Evolutionary conservation across 2,888 invertebrate genomes (phyloP).

Genomic region (Scrobipalpa costella): DNA sequence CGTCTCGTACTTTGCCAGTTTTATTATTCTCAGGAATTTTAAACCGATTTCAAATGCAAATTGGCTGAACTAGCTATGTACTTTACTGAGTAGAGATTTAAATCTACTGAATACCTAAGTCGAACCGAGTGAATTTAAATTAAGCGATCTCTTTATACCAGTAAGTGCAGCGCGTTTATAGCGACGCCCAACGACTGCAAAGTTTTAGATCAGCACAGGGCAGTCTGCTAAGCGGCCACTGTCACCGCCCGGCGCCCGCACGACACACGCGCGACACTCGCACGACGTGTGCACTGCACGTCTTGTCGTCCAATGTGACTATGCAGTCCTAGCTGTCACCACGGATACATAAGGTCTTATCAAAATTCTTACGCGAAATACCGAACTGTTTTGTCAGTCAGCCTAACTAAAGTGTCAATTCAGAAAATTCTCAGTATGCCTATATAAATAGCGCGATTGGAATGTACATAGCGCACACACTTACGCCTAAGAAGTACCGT

Average conservation of each 20-base stretch:
- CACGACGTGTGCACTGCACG: background rate
- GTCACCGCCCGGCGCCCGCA: too few relatives aligned
- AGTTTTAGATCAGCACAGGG: background rate
- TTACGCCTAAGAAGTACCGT: slow-evolving; percentile 62
- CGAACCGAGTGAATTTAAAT: slow-evolving; percentile 60
- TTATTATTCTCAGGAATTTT: slow-evolving; percentile 51
- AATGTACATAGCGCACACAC: slow-evolving; percentile 54
- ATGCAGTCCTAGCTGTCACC: too few relatives aligned
- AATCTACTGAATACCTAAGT: slow-evolving; percentile 54
- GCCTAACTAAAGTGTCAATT: slow-evolving; percentile 38
- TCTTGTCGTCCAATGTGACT: too few relatives aligned
- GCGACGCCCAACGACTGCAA: slow-evolving; percentile 53
- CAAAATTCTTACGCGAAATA: too few relatives aligned
- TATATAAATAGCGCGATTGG: slow-evolving; percentile 36
- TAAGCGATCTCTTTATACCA: slow-evolving; percentile 38
- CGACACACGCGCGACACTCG: background rate
- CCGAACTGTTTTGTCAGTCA: slow-evolving; percentile 31
- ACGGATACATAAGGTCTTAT: too few relatives aligned
- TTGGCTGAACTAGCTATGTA: slow-evolving; percentile 38
- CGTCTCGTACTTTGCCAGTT: slow-evolving; percentile 44
- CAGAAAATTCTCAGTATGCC: slow-evolving; percentile 41
- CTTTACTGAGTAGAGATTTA: slow-evolving; percentile 54
- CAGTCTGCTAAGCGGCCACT: background rate
- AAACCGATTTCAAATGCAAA: slow-evolving; percentile 48
- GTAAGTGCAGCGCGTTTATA: slow-evolving; percentile 35